Evolutionary conservation across 53 echinoderm and acorn worm genomes (phyloP), one percentile per base, ranked within the genome.

Genomic region (Mesocentrotus franciscanus): DNA sequence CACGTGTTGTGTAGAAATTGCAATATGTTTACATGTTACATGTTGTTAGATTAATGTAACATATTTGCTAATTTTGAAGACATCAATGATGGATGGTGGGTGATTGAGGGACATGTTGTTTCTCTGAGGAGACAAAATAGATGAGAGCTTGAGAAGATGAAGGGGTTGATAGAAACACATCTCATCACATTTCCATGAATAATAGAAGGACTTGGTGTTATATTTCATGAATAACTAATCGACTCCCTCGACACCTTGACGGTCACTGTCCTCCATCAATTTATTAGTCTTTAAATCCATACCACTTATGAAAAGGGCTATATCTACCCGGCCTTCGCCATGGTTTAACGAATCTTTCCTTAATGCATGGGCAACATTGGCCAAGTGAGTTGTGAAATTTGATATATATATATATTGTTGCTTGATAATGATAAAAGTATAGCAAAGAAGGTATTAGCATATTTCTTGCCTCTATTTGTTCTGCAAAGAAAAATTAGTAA

Each of bases 201-300:
- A 33, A 91, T 64, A 15, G 22, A 91, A 66, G 17, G 60, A 36
- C 22, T 58, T 91, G 91, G 91, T 91, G 91, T 66, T 34, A 91
- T 91, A 66, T 91, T 91, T 68, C 62, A 91, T 91, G 91, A 91
- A 91, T 91, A 91, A 91, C 91, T 91, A 91, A 91, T 91, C 61
- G 16, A 29, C n/a, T 91, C 91, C 91, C 91, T 10, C 10, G 91
- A 91, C 66, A 91, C 91, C 10, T 9, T 24, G 64, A 10, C 20
- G 91, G 91, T 91, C 91, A 91, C 64, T 91, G 66, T 35, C 91
- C 91, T 91, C 35, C 35, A 64, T 59, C 58, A 58, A 57, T 85
- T 58, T n/a, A 85, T 26, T 87, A 81, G 87, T 87, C 87, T 87
- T 58, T 87, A n/a, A 26, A 12, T 87, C 58, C 29, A 87, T 57